Evolutionary conservation across 2,113 vertebrate genomes (phyloP).

Genomic region (Apteryx owenii): DNA sequence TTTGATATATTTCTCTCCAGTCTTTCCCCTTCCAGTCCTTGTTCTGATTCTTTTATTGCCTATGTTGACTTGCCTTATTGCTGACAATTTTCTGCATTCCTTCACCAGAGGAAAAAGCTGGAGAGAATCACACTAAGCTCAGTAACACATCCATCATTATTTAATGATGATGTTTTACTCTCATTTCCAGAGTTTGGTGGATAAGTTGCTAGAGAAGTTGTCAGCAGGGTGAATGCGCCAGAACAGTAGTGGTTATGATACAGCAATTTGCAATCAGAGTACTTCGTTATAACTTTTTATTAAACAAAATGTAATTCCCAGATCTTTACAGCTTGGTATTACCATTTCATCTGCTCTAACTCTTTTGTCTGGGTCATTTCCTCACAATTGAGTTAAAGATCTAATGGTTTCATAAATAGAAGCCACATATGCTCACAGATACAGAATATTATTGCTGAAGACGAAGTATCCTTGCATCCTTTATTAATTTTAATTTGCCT

Average conservation of each 20-base stretch:
- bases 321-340: constrained; percentile 15
- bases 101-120: background rate
- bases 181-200: background rate
- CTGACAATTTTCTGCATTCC: background rate
- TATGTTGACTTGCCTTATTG: background rate
- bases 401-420: constrained; percentile 66
- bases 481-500: constrained; percentile 60
- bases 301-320: background rate
- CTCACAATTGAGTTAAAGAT: constrained; percentile 64
- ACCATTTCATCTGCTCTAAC: background rate
- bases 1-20: background rate
- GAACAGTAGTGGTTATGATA: background rate
- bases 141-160: background rate
- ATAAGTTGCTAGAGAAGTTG: background rate
- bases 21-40: background rate
- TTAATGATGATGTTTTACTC: background rate
- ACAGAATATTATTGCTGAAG: constrained; percentile 55
- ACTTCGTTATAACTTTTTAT: background rate
- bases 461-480: constrained; percentile 44
- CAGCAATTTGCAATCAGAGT: background rate
- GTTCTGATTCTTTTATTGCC: background rate
- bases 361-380: constrained; percentile 55
- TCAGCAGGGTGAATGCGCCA: background rate
- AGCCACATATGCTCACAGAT: constrained; percentile 33
- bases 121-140: background rate